Evolutionary conservation across 2,113 vertebrate species (phyloP), one percentile per base, ranked within the genome.

Genomic region (Lamprologus lemairii): DNA sequence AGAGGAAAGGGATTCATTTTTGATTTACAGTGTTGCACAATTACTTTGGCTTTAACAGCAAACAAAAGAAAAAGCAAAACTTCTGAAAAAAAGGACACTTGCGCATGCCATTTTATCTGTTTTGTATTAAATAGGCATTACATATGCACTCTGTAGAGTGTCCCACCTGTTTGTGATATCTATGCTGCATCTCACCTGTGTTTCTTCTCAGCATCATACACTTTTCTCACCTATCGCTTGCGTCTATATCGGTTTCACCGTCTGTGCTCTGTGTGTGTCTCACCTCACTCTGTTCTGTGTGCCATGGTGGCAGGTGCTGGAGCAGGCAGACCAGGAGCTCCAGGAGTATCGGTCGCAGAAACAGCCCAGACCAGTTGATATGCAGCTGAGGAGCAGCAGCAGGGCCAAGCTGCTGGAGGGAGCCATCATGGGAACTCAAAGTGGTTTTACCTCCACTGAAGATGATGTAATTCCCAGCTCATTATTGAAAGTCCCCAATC

Each of bases 271-370:
- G 42, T 12, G 9, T 19, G 28, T 28, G 10, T 55, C 86, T 89
- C 89, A 98, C 98, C 98, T 97, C 2, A 47, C 3, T 88, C 98
- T 97, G 14, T 60, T 87, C 91, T 98, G 98, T 4, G 86, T 96
- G 12, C 98, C 98, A 0, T 96, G 94, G 91, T 97, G 97, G 92
- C 98, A 99, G 81, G 96, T 97, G 40, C 89, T 96, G 81, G 98
- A 96, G 93, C 98, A 99, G 87, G 87, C 65, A 16, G 97, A 96
- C 98, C 98, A 99, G 0, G 93, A 3, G 2, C 88, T 89, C 98
- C 98, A 99, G 0, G 96, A 92, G 82, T 98, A 99, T 28, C 91
- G 97, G 6, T 99, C 97, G 93, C 98, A 99, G 89, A 96, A 97
- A 90, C 98, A 99, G 1, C 95, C 94, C 65, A 96, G 92, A 23